These are phyloP conservation scores for Leptinotarsa lineolata DNA, from an alignment of 1,140 invertebrate species.

Conservation along the genomic window DNA sequence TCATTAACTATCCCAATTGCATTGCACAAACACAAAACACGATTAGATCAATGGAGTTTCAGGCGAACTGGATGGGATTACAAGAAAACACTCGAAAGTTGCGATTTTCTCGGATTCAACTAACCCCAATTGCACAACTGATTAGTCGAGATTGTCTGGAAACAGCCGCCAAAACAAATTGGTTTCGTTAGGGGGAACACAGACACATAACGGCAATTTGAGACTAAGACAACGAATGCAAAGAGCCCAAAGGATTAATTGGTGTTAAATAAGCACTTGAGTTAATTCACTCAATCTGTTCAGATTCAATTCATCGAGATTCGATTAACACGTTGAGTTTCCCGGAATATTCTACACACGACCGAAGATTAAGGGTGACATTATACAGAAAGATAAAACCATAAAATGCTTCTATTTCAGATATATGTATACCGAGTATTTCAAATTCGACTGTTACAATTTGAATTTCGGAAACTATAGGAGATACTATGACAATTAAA, in stretches of 20 bases:
- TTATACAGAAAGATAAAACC: no score
- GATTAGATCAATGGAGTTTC: constrained; percentile 5
- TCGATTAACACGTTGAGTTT: background rate
- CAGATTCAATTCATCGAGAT: constrained; percentile 1
- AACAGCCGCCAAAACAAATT: background rate
- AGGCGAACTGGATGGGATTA: background rate
- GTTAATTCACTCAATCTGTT: constrained; percentile 6
- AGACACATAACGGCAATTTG: constrained; percentile 6
- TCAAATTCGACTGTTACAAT: no score
- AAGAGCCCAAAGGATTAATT: background rate
- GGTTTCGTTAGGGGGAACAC: constrained; percentile 1
- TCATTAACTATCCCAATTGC: background rate
- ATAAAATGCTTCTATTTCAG: no score
- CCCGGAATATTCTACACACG: no score
- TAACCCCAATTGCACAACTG: background rate
- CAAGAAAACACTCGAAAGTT: background rate
- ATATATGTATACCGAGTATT: no score
- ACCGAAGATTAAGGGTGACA: no score
- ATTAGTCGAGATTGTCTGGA: constrained; percentile 3
- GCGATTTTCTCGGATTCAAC: constrained; percentile 5
- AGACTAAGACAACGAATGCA: background rate
- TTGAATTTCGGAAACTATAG: no score
- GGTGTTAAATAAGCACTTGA: constrained; percentile 2
- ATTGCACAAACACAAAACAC: background rate
- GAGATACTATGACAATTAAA: no score